phyloP scores from a whole-genome alignment of 2,797 vertebrate species.

The Scyliorhinus canicula region DNA sequence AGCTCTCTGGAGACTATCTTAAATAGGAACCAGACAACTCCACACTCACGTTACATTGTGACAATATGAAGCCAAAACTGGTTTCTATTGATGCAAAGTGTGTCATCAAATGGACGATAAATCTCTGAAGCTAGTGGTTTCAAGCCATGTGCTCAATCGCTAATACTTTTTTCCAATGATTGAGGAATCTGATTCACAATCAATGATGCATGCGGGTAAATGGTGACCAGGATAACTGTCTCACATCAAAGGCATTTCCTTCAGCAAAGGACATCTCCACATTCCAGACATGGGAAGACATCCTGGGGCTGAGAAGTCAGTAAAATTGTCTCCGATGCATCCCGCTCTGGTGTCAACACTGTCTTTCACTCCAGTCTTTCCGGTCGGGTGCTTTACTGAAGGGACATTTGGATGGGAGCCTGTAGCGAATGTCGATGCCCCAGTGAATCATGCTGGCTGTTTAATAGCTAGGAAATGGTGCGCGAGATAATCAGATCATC shows the following conservation, averaged over 20 bases:
- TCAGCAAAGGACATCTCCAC: not conserved
- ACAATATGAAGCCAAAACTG: not conserved
- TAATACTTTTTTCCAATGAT: no score
- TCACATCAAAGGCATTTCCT: not conserved
- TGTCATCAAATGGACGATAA: not conserved
- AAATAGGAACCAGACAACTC: not conserved
- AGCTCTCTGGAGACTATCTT: not conserved
- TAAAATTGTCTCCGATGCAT: not conserved
- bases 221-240: not conserved
- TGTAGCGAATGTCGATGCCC: not conserved
- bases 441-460: not conserved
- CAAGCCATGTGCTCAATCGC: not conserved
- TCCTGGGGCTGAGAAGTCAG: not conserved
- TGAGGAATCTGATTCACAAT: not conserved
- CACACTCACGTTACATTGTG: not conserved
- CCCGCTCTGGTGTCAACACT: not conserved
- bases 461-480: not conserved
- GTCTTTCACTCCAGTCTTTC: not conserved
- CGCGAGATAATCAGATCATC: not conserved
- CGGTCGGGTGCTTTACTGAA: not conserved
- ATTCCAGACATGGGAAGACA: not conserved
- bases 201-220: not conserved
- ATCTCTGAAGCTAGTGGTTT: not conserved
- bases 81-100: not conserved
- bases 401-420: not conserved